phyloP scores from a whole-genome alignment of 2,113 vertebrate genomes.

The Columba janthina region DNA sequence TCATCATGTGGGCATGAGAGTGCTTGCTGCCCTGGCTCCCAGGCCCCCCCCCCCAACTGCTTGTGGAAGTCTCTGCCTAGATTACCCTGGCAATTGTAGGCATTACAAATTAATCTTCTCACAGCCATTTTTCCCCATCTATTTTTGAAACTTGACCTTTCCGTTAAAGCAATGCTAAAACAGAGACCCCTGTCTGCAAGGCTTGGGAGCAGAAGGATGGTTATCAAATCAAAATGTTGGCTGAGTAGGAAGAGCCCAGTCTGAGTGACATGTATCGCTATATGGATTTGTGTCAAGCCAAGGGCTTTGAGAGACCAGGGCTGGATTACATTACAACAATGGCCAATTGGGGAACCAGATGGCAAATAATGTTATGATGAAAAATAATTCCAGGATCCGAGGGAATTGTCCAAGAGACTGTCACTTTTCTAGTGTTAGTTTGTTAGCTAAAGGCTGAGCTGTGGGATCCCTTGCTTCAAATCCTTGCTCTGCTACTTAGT shows the following conservation, averaged over 20 bases:
- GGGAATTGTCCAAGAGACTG: neutral
- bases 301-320: neutral
- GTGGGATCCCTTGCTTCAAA: neutral
- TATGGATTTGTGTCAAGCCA: neutral
- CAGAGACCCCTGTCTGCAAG: neutral
- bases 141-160: slow-evolving; percentile 16
- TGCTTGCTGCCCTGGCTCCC: neutral
- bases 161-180: neutral
- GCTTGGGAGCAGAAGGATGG: neutral
- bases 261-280: rapidly evolving
- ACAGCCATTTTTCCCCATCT: neutral
- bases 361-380: neutral
- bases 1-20: neutral
- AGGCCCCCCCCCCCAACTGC: neutral
- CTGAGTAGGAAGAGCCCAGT: neutral
- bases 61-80: neutral
- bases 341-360: neutral
- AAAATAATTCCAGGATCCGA: neutral
- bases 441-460: neutral
- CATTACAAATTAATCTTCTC: neutral
- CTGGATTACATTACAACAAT: neutral
- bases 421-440: neutral
- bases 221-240: neutral
- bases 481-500: neutral
- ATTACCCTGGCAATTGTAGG: neutral